Conservation (phyloP, 2,797 vertebrate genomes). For the Halcyon smyrnensis region DNA sequence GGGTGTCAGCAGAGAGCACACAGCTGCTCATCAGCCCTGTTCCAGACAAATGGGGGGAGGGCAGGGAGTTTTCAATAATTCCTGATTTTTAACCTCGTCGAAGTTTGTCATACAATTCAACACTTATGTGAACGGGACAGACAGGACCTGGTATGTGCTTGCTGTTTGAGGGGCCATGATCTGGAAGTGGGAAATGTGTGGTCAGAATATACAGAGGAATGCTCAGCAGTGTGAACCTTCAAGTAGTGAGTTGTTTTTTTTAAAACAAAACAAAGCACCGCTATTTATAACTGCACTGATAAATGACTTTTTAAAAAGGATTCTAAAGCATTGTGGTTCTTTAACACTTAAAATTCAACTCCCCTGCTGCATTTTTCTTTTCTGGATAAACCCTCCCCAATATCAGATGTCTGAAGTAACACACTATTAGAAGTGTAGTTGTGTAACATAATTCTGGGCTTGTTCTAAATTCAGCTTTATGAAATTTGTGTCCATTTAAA, state of each 20-base stretch:
- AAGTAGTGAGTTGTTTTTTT: background rate
- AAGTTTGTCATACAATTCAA: background rate
- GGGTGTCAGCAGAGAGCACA: background rate
- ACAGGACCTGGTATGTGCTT: background rate
- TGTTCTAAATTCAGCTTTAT: conserved; percentile 40
- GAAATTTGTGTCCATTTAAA: background rate
- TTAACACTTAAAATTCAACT: background rate
- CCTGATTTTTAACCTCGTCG: background rate
- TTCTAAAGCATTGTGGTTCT: background rate
- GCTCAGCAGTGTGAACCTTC: background rate
- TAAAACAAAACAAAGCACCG: background rate
- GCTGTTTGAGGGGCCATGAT: background rate
- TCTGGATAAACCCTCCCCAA: background rate
- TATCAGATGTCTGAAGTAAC: background rate
- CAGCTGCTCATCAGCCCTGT: background rate
- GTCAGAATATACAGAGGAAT: background rate
- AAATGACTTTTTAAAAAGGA: background rate
- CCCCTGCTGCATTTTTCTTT: background rate
- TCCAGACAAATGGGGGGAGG: background rate
- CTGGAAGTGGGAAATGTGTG: background rate
- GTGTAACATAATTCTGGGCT: background rate
- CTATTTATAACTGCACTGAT: background rate
- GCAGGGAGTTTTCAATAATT: background rate
- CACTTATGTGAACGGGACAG: background rate
- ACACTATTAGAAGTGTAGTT: background rate